Base-by-base conservation (phyloP, 2,797 vertebrate species). In the Diplodus puntazzo region DNA sequence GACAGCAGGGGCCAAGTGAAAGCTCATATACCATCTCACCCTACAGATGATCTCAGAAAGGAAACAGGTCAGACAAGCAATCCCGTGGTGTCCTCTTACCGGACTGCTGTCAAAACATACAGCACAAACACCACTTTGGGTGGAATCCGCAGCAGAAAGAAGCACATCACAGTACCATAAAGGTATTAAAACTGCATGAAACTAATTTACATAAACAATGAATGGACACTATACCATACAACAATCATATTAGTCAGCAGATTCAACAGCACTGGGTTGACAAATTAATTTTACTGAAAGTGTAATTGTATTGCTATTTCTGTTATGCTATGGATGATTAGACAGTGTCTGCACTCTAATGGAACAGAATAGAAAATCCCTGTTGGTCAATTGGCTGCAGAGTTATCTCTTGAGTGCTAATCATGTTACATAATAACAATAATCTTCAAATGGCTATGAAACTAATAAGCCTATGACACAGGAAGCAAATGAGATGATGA, bases 371-470 rank as follows among this genome's bases (percentile, higher is more conserved):
- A 66, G 16, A 55, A 59, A 75, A 61, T 45, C 50, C 21, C 63
- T 53, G 42, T 30, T 69, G 60, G 69, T 58, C 53, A 79, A 23
- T n/a, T 55, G 49, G 69, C 75, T 81, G 27, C 45, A 69, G 34
- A 53, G 17, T 72, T 78, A 71, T 83, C 78, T 81, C 63, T 70
- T 45, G 1, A 68, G 80, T 14, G 42, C 34, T 82, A 84, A 91
- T 87, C 78, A 30, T 5, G 4, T 90, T 83, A 75, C 63, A 79
- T 84, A 81, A 88, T 70, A 66, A 74, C 16, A 84, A 86, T 72
- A 75, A 86, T 78, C 80, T 81, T 82, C 46, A 73, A 66, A 74
- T 62, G 66, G 75, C 61, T 79, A 23, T 53, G 45, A 82, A 76
- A 61, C 54, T 71, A 81, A 80, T 77, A 59, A 67, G 65, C 58